Evolutionary conservation across 2,113 vertebrate species (phyloP).

Genomic region (Hystrix brachyura): DNA sequence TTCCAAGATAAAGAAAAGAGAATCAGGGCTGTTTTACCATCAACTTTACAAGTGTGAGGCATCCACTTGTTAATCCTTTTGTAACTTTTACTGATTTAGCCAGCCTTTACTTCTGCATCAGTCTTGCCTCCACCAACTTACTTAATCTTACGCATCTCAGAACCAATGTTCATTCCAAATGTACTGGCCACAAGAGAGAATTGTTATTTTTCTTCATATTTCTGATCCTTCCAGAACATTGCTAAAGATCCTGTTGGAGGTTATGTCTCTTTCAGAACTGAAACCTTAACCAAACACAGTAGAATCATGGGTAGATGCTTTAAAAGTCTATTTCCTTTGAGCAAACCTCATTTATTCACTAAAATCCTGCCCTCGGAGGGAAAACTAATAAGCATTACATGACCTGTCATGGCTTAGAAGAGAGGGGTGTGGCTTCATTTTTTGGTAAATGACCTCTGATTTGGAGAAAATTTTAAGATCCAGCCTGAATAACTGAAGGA

Average conservation of each 20-base stretch:
- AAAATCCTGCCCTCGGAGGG: neutral
- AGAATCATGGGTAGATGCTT: neutral
- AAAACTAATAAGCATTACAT: neutral
- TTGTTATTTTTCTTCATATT: neutral
- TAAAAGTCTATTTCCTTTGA: neutral
- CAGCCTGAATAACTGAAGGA: conserved; percentile 59
- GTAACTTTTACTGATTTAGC: neutral
- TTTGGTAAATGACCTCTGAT: conserved; percentile 68
- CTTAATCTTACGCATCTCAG: neutral
- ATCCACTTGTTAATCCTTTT: neutral
- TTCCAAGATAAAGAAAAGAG: neutral
- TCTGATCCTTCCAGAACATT: conserved; percentile 21
- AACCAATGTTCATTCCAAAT: neutral
- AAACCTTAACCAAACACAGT: conserved; percentile 17
- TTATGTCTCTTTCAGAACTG: neutral
- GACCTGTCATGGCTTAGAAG: neutral
- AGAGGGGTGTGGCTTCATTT: neutral
- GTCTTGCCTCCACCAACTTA: neutral
- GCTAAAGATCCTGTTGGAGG: conserved; percentile 1
- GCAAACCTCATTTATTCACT: neutral
- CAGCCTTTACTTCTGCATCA: neutral
- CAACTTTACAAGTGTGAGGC: neutral
- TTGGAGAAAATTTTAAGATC: conserved; percentile 77
- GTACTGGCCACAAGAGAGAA: neutral
- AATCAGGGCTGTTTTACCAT: neutral